Evolutionary conservation across 2,888 invertebrate genomes (phyloP).

Genomic region (Latrodectus hesperus): DNA sequence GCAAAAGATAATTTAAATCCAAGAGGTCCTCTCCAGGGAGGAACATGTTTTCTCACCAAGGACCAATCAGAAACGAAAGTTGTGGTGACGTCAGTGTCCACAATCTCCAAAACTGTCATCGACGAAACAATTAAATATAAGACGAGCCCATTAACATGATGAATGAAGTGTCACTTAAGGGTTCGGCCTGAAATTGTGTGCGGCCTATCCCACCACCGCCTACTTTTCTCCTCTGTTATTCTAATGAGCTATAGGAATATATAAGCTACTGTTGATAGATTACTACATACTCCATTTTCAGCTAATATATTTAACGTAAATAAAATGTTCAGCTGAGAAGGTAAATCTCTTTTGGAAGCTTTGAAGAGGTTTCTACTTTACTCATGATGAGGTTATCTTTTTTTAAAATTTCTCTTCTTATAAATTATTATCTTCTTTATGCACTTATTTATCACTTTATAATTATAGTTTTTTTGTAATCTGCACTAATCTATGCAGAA

Average conservation of each 20-base stretch:
- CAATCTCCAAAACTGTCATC: slow-evolving; percentile 65
- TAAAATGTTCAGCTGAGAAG: slow-evolving; percentile 25
- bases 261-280: slow-evolving; percentile 46
- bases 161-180: slow-evolving; percentile 63
- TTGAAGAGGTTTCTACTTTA: not conserved
- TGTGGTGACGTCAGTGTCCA: slow-evolving; percentile 54
- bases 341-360: not conserved
- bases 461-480: no score
- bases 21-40: slow-evolving; percentile 30
- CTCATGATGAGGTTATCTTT: no score
- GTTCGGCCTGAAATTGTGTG: slow-evolving; percentile 51
- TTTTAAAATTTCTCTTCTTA: no score
- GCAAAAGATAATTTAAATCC: slow-evolving; percentile 22
- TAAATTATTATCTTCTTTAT: no score
- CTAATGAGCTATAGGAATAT: slow-evolving; percentile 38
- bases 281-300: slow-evolving; percentile 33
- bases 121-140: slow-evolving; percentile 67
- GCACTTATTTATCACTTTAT: no score
- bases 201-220: not conserved
- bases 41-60: slow-evolving; percentile 29
- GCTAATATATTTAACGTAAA: slow-evolving; percentile 56
- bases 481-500: no score
- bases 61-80: slow-evolving; percentile 46
- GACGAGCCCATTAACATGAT: slow-evolving; percentile 66
- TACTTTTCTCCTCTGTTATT: slow-evolving; percentile 30